Evolutionary conservation across 2,113 vertebrate species (phyloP).

Genomic region (Cochlearius cochlearius): DNA sequence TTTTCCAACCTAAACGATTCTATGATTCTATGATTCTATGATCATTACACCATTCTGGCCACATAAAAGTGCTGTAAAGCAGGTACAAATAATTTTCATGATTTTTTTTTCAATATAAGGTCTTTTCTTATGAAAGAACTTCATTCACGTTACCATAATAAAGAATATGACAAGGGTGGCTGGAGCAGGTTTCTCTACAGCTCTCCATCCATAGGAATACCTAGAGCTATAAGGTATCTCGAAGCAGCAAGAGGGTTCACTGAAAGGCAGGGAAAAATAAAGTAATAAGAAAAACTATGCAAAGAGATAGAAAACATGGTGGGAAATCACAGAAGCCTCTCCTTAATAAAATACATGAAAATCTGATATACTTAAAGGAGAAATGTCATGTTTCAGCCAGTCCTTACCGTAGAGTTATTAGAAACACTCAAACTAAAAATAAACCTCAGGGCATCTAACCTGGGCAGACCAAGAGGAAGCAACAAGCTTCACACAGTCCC

Average conservation of each 20-base stretch:
- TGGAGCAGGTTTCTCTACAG: not conserved
- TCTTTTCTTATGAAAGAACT: not conserved
- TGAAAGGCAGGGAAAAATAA: not conserved
- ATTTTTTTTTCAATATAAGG: not conserved
- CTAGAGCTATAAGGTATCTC: not conserved
- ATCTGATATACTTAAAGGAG: not conserved
- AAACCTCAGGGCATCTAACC: not conserved
- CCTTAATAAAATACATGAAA: not conserved
- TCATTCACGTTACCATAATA: not conserved
- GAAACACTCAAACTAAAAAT: not conserved
- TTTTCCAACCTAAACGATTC: too few species aligned
- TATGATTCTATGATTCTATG: too few species aligned
- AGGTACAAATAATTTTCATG: not conserved
- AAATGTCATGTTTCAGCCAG: not conserved
- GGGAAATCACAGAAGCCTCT: not conserved
- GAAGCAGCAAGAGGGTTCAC: not conserved
- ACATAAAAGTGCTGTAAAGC: not conserved
- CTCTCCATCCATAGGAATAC: not conserved
- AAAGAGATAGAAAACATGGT: not conserved
- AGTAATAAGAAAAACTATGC: not conserved
- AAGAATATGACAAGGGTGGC: not conserved
- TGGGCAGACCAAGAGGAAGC: not conserved
- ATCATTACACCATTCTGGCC: not conserved
- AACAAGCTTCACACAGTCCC: not conserved
- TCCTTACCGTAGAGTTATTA: not conserved